Evolutionary conservation across 2,113 vertebrate genomes (phyloP), one percentile per base, ranked within the genome.

Genomic region (Brachionichthys hirsutus): DNA sequence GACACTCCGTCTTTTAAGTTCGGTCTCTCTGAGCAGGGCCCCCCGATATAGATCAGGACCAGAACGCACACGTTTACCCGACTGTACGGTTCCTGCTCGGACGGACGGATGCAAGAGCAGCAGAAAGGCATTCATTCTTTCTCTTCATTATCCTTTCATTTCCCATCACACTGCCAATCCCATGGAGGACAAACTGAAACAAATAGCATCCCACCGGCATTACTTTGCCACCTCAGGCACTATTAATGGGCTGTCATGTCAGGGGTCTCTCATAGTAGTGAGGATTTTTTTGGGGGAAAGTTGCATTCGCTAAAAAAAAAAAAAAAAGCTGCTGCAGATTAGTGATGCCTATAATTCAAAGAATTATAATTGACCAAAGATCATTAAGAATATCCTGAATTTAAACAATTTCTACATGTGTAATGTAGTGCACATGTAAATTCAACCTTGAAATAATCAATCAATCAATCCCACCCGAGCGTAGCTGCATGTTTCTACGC

Each of bases 1-100:
- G 57, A 34, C 30, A 22, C 40, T 2, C 49, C 34, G 55, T 13
- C 82, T 80, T 85, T 88, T 65, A 77, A 72, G 70, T 75, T 75
- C 30, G 49, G 41, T 59, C 59, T 74, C 73, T 79, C 78, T 80
- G 63, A 83, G 70, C 46, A 8, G 0, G 41, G 73, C 68, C 68
- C 68, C 68, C 69, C 54, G 48, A 46, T 61, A 54, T 63, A 67
- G 71, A 71, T 68, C 54, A 51, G 67, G 65, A 73, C 64, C 42
- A 61, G 47, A 54, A 43, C 34, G 2, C 50, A 46, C 18, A 49
- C 18, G 20, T 48, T 58, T 47, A 46, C 20, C 35, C 13, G 6
- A 20, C 40, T 36, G 55, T 19, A 67, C 60, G 74, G 54, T 46
- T 69, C 54, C 12, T 35, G 56, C 42, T 35, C 18, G 43, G 64